Evolutionary conservation across 1,140 invertebrate species (phyloP).

Genomic region (Rhyzopertha dominica): DNA sequence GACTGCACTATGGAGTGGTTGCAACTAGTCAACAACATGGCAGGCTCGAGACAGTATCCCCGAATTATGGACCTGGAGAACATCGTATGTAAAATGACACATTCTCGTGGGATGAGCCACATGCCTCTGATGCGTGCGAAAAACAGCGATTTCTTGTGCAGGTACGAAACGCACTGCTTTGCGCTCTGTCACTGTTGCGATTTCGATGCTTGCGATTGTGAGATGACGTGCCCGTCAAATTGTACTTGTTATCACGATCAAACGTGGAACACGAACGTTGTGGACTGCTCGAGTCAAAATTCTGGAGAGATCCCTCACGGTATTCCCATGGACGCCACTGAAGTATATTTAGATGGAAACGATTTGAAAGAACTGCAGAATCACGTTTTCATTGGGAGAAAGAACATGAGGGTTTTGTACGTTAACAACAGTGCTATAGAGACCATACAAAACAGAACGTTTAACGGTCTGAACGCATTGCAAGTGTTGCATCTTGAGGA

Average conservation of each 20-base stretch:
- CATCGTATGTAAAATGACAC: slow-evolving; percentile 77
- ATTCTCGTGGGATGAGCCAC: slow-evolving; percentile 63
- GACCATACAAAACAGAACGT: slow-evolving; percentile 85
- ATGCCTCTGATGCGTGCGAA: slow-evolving; percentile 62
- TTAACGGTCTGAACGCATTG: slow-evolving; percentile 79
- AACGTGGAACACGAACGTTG: slow-evolving; percentile 88
- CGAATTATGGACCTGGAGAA: slow-evolving; percentile 82
- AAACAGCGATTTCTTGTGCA: slow-evolving; percentile 81
- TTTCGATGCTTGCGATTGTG: slow-evolving; percentile 91
- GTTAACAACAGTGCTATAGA: slow-evolving; percentile 82
- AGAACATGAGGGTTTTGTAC: slow-evolving; percentile 80
- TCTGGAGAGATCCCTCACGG: slow-evolving; percentile 72
- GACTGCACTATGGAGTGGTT: slow-evolving; percentile 92
- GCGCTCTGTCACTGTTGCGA: slow-evolving; percentile 90
- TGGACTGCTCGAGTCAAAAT: slow-evolving; percentile 78
- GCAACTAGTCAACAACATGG: slow-evolving; percentile 79
- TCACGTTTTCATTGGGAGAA: slow-evolving; percentile 86
- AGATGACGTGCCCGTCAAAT: slow-evolving; percentile 88
- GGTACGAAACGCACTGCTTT: slow-evolving; percentile 89
- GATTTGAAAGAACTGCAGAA: slow-evolving; percentile 77
- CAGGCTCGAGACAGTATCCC: slow-evolving; percentile 72
- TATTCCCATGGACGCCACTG: slow-evolving; percentile 91
- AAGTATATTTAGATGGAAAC: slow-evolving; percentile 88
- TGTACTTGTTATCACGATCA: slow-evolving; percentile 91
- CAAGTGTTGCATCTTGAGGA: slow-evolving; percentile 80